Conservation (phyloP, 2,113 vertebrate genomes). For the Spea multiplicata region DNA sequence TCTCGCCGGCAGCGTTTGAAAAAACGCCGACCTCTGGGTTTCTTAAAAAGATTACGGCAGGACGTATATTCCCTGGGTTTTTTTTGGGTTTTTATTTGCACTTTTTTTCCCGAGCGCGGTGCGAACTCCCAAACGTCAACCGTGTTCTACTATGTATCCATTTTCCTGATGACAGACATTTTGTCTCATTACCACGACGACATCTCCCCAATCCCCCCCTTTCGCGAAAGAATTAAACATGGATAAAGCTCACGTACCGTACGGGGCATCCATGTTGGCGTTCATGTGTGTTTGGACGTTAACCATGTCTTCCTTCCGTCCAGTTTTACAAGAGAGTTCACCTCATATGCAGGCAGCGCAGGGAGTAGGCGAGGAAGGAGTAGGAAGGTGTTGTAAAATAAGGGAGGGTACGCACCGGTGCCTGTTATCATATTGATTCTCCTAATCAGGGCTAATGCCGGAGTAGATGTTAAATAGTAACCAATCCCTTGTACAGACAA, state of each 20-base stretch:
- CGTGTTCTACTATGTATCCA: background rate
- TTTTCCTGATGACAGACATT: slow-evolving; percentile 1
- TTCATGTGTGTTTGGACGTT: slow-evolving; percentile 83
- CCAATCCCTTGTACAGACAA: slow-evolving; percentile 95
- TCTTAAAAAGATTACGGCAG: background rate
- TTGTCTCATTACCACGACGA: background rate
- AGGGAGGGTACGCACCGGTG: slow-evolving; percentile 64
- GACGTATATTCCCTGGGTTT: background rate
- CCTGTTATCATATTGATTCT: slow-evolving; percentile 99
- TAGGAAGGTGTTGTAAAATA: slow-evolving; percentile 59
- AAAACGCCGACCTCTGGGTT: background rate
- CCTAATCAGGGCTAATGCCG: slow-evolving; percentile 99
- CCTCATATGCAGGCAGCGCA: slow-evolving; percentile 51
- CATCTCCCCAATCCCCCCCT: no score
- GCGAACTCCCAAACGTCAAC: background rate
- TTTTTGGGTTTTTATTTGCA: background rate
- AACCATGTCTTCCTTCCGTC: slow-evolving; percentile 80
- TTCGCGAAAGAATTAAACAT: background rate
- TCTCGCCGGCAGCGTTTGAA: background rate
- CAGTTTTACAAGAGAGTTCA: slow-evolving; percentile 55
- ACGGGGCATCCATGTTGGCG: slow-evolving; percentile 81
- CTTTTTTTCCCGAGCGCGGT: background rate
- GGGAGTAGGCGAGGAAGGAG: slow-evolving; percentile 62
- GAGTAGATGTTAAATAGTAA: slow-evolving; percentile 99
- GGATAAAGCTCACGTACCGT: slow-evolving; percentile 79